Base-by-base conservation (phyloP, 2,113 vertebrate species). In the Zapus hudsonius region DNA sequence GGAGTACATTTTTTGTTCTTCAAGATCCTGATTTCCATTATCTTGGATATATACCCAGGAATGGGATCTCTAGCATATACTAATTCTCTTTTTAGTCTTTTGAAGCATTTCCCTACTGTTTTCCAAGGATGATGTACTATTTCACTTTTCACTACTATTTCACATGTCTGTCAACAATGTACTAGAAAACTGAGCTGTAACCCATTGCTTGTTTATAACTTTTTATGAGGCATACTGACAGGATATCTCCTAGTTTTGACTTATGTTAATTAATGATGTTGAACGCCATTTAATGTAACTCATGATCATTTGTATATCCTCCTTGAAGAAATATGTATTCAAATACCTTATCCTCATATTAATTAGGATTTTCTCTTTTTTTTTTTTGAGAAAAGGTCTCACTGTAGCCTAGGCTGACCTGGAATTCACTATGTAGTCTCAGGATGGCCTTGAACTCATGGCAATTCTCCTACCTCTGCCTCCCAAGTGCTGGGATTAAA, bases 71-170 rank as follows among this genome's bases (percentile, higher is more conserved):
- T 73, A 9, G 15, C 27, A 52, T 38, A 61, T 25, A 7, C 7
- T 66, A 85, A 52, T 40, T 94, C 47, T 64, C 12, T 73, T 55
- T 86, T 72, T 66, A 86, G 44, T 44, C 61, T 94, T 76, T 81
- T 86, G 36, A 80, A 47, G n/a, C 72, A 63, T 13, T 5, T 25
- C 47, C 29, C 27, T 17, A 44, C 19, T 44, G 3, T 80, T 93
- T 84, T 66, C 31, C 74, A 63, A 7, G 57, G 31, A 23, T 59
- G 7, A 44, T 59, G 4, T 29, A n/a, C 33, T n/a, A n/a, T n/a
- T n/a, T n/a, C n/a, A n/a, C n/a, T n/a, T n/a, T n/a, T n/a, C n/a
- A n/a, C n/a, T n/a, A n/a, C n/a, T n/a, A 70, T 73, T 74, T 66
- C 63, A 72, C 23, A 78, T 89, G 55, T 15, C 20, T 42, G 25